Conservation (phyloP, 2,888 invertebrate genomes). For the Schizaphis graminum region DNA sequence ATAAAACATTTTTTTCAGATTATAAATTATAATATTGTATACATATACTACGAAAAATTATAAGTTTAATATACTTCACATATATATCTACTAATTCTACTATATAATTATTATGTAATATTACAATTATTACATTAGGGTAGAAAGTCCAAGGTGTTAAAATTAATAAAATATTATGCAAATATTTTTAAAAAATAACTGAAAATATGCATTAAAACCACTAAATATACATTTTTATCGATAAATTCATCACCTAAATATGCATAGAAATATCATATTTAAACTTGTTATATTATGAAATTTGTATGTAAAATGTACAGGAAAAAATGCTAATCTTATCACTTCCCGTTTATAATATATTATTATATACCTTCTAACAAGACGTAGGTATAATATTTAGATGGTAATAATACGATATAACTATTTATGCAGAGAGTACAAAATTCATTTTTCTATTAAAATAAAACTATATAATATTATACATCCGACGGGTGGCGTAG, state of each 20-base stretch:
- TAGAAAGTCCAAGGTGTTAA: neutral
- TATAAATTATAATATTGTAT: neutral
- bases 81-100: neutral
- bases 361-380: neutral
- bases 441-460: constrained; percentile 9
- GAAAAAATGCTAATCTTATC: neutral
- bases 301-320: neutral
- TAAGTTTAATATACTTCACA: neutral
- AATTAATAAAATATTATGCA: neutral
- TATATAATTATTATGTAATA: neutral
- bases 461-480: neutral
- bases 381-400: neutral
- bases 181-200: neutral
- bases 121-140: neutral
- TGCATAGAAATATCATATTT: neutral
- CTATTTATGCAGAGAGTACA: neutral
- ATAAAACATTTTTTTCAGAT: neutral
- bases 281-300: neutral
- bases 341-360: neutral
- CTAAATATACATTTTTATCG: neutral
- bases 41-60: neutral
- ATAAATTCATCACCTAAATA: neutral
- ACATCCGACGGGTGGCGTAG: neutral
- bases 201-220: neutral
- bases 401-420: neutral